These are phyloP conservation scores for Oophaga sylvatica DNA, from an alignment of 2,797 vertebrate genomes.

Conservation along the genomic window DNA sequence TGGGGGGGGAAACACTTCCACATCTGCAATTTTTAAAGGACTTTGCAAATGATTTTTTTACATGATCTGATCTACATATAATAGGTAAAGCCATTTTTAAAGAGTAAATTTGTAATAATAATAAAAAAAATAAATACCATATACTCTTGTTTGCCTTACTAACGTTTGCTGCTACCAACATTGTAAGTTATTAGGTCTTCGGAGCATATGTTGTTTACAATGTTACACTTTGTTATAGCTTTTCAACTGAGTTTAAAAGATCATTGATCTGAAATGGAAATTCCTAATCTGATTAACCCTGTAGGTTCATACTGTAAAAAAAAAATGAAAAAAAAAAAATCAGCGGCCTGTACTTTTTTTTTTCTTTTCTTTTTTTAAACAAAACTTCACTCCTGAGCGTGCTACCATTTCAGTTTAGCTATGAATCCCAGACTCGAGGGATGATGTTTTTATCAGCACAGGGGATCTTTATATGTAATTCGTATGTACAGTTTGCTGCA, in stretches of 20 bases:
- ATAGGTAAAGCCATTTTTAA: conserved; percentile 35
- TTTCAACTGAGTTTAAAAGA: conserved; percentile 1
- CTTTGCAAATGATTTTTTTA: conserved; percentile 15
- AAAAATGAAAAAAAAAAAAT: neutral
- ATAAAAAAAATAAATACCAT: neutral
- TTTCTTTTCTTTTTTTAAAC: no score
- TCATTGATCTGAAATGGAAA: no score
- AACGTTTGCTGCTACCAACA: conserved; percentile 46
- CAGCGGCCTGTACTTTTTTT: neutral
- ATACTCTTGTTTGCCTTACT: conserved; percentile 49
- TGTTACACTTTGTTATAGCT: conserved; percentile 23
- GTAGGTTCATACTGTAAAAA: conserved; percentile 16
- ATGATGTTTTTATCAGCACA: conserved; percentile 25
- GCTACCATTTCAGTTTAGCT: neutral
- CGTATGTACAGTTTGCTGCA: conserved; percentile 63
- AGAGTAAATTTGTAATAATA: conserved; percentile 28
- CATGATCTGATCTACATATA: conserved; percentile 33
- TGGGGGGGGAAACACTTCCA: neutral
- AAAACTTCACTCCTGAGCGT: neutral
- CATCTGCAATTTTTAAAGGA: neutral
- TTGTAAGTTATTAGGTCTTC: conserved; percentile 12
- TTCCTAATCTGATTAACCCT: conserved; percentile 13
- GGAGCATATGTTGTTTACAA: conserved; percentile 39
- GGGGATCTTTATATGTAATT: conserved; percentile 62
- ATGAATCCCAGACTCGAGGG: conserved; percentile 16